phyloP scores from a whole-genome alignment of 2,113 vertebrate genomes.

The Notothenia rossii region DNA sequence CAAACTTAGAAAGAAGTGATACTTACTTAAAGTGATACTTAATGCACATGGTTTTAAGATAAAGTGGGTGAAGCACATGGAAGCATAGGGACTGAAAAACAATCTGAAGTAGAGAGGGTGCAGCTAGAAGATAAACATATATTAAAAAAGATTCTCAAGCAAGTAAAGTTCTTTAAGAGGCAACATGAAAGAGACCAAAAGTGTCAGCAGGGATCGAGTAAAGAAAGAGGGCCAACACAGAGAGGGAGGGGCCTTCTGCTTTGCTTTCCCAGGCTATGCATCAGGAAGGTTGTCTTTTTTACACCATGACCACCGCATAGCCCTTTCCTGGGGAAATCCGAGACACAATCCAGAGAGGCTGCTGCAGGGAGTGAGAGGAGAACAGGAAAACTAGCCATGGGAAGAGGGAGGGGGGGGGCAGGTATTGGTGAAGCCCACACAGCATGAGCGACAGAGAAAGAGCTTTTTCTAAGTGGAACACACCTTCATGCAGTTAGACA shows the following conservation, averaged over 20 bases:
- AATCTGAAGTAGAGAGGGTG: neutral
- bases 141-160: neutral
- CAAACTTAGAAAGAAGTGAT: neutral
- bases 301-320: slow-evolving; percentile 82
- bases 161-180: slow-evolving; percentile 15
- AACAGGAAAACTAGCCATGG: slow-evolving; percentile 79
- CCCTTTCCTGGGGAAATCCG: slow-evolving; percentile 87
- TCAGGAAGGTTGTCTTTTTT: slow-evolving; percentile 86
- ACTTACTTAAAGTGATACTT: neutral
- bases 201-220: slow-evolving; percentile 31
- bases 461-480: slow-evolving; percentile 58
- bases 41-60: neutral
- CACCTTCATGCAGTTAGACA: slow-evolving; percentile 39
- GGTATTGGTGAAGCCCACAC: slow-evolving; percentile 64
- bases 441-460: slow-evolving; percentile 59
- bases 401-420: slow-evolving; percentile 72
- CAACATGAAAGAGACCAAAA: slow-evolving; percentile 17
- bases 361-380: slow-evolving; percentile 71
- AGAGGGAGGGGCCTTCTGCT: slow-evolving; percentile 68
- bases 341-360: slow-evolving; percentile 83
- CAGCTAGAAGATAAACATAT: neutral
- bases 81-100: neutral
- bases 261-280: slow-evolving; percentile 80
- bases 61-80: neutral
- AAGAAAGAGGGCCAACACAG: slow-evolving; percentile 32